These are phyloP conservation scores for Diadophis punctatus DNA, from an alignment of 2,113 vertebrate genomes.

Conservation along the genomic window DNA sequence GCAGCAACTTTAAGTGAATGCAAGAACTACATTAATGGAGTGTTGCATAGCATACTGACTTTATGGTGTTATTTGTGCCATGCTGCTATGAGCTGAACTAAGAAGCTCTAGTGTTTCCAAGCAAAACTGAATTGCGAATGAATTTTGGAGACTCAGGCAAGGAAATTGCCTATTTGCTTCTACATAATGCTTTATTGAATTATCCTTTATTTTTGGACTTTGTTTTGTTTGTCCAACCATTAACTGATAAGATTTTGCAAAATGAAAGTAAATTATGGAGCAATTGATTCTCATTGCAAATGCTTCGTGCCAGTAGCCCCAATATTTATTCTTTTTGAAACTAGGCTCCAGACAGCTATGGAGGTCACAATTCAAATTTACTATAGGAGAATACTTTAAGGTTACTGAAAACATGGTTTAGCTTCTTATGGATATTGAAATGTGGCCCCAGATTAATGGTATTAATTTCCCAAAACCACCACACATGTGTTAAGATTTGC, in stretches of 20 bases:
- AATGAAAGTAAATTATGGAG: not conserved
- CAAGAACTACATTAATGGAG: not conserved
- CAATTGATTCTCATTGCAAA: constrained; percentile 9
- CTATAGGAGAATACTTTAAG: not conserved
- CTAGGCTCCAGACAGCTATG: not conserved
- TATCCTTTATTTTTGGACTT: constrained; percentile 1
- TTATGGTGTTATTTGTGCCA: not conserved
- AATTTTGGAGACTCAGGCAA: constrained; percentile 25
- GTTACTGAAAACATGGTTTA: not conserved
- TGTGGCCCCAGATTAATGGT: not conserved
- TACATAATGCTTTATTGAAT: constrained; percentile 14
- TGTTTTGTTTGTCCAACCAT: constrained; percentile 9
- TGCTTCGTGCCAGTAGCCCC: not conserved
- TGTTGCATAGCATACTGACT: not conserved
- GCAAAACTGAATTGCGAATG: constrained; percentile 30
- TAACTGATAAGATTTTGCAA: constrained; percentile 29
- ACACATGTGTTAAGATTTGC: not conserved
- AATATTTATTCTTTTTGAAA: constrained; percentile 12
- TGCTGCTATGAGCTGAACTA: not conserved
- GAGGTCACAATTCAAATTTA: not conserved
- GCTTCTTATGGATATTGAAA: not conserved
- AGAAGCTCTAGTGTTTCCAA: not conserved
- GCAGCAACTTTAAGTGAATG: accelerated
- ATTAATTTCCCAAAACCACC: not conserved
- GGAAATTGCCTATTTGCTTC: constrained; percentile 27